These are phyloP conservation scores for Lycorma delicatula DNA, from an alignment of 1,140 invertebrate species.

Conservation along the genomic window DNA sequence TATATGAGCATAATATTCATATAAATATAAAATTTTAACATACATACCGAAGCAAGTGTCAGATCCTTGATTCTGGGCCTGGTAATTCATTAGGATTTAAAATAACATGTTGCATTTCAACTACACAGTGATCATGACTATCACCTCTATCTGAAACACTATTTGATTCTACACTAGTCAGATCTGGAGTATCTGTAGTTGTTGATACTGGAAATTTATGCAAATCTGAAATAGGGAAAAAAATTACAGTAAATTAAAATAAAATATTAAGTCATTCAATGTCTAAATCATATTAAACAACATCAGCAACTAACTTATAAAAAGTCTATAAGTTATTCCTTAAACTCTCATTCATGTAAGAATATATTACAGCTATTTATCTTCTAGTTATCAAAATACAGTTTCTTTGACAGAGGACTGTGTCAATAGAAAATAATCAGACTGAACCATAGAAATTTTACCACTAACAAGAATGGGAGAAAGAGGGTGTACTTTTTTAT, in stretches of 20 bases:
- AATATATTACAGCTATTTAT: too few relatives aligned
- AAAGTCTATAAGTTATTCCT: too few relatives aligned
- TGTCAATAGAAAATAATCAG: too few relatives aligned
- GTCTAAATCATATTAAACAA: neutral
- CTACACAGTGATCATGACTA: conserved; percentile 10
- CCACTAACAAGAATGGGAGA: too few relatives aligned
- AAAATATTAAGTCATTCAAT: neutral
- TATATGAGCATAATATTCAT: too few relatives aligned
- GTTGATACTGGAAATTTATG: conserved; percentile 6
- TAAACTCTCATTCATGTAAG: too few relatives aligned
- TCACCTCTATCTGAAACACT: conserved; percentile 13
- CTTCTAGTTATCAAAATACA: too few relatives aligned
- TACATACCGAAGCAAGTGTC: conserved; percentile 17
- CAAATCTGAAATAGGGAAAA: conserved; percentile 5
- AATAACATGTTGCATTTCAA: conserved; percentile 15
- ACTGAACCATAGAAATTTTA: too few relatives aligned
- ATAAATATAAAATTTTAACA: too few relatives aligned
- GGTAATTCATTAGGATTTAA: conserved; percentile 18
- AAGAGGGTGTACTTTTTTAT: too few relatives aligned
- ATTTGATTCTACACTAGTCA: conserved; percentile 22
- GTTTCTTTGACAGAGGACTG: too few relatives aligned
- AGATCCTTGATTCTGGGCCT: conserved; percentile 25
- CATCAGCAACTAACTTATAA: neutral
- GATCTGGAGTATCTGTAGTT: conserved; percentile 16
- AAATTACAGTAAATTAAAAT: neutral